These are phyloP conservation scores for Hypomecis punctinalis DNA, from an alignment of 2,888 invertebrate genomes.

Conservation along the genomic window DNA sequence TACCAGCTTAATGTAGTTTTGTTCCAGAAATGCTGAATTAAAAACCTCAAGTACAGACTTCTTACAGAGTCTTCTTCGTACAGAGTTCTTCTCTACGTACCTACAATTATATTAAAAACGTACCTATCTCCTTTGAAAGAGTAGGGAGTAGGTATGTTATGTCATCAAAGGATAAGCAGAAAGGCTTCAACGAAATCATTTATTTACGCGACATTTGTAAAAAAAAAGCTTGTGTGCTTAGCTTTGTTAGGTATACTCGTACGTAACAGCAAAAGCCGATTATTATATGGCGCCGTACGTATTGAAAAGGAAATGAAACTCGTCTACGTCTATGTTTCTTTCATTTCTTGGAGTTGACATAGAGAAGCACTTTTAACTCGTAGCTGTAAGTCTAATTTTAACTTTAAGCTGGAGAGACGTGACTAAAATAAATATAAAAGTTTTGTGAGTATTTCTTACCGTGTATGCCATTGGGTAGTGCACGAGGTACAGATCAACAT, in stretches of 20 bases:
- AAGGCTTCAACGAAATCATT: not conserved
- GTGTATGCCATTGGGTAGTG: conserved; percentile 91
- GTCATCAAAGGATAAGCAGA: not conserved
- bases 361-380: conserved; percentile 19
- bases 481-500: conserved; percentile 92
- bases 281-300: conserved; percentile 26
- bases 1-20: too few species aligned
- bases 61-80: too few species aligned
- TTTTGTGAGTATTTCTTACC: conserved; percentile 50
- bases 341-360: conserved; percentile 22
- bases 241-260: not conserved
- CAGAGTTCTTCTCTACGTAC: too few species aligned
- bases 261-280: conserved; percentile 25
- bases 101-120: too few species aligned
- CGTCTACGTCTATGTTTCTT: conserved; percentile 21
- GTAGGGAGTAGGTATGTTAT: too few species aligned
- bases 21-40: too few species aligned
- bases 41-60: too few species aligned
- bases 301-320: conserved; percentile 32
- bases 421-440: conserved; percentile 18
- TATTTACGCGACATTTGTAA: not conserved
- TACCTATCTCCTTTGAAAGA: too few species aligned
- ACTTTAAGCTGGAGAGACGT: conserved; percentile 23
- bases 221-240: conserved; percentile 8
- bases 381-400: conserved; percentile 6